Conservation (phyloP, 2,797 vertebrate species). For the Acanthis flammea region DNA sequence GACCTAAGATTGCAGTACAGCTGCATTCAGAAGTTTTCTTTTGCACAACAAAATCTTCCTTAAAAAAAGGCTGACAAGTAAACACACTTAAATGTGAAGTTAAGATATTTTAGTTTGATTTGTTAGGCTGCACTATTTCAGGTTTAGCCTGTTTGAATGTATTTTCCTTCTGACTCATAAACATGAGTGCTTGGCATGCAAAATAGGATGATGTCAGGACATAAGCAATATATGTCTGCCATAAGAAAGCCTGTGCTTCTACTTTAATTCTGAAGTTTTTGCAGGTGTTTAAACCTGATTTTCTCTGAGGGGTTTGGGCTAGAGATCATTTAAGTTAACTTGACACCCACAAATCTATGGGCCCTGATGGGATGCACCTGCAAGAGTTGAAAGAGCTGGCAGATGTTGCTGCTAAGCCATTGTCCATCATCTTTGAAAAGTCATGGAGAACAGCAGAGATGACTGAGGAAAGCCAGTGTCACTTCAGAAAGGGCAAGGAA, state of each 20-base stretch:
- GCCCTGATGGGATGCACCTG: background rate
- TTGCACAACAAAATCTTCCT: background rate
- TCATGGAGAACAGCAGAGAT: background rate
- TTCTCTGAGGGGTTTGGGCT: background rate
- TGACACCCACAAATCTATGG: background rate
- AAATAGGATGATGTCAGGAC: slow-evolving; percentile 15
- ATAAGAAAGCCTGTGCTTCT: background rate
- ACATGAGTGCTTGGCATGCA: background rate
- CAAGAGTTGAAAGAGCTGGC: background rate
- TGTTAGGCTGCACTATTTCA: background rate
- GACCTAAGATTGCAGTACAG: background rate
- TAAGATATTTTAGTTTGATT: background rate
- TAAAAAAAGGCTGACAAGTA: background rate
- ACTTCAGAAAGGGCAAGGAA: background rate
- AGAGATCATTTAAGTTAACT: background rate
- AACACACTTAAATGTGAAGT: background rate
- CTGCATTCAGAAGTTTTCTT: background rate
- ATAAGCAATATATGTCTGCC: background rate
- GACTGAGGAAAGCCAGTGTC: background rate
- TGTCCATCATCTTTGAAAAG: background rate
- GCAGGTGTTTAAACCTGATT: background rate
- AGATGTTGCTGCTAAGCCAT: background rate
- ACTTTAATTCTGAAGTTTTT: background rate
- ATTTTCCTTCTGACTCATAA: slow-evolving; percentile 1
- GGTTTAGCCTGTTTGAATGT: slow-evolving; percentile 25